Base-by-base conservation (phyloP, 2,888 invertebrate genomes). In the Nebria brevicollis region DNA sequence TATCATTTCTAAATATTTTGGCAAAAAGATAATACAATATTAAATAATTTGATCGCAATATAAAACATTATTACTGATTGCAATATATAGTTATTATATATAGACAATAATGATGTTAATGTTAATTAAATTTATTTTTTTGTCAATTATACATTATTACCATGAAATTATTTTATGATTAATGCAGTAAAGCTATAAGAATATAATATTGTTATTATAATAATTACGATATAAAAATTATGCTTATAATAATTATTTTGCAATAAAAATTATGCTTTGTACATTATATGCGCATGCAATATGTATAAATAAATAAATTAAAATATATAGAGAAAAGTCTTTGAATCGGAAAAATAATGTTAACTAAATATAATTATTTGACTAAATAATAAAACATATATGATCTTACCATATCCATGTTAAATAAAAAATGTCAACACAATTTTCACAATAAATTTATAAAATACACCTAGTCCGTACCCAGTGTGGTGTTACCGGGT, bases 181-280 rank as follows among this genome's bases (percentile, higher is more conserved):
- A 68, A 20, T 42, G 54, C 68, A 70, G 25, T 34, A 34, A 4
- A 77, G 68, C 70, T 66, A 70, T 70, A 34, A 68, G 26, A 54
- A 54, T 26, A 68, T 77, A 77, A 77, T 77, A 77, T 66, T 54
- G 54, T 70, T 77, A 77, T 77, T 77, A 77, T 43, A 7, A 77
- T 77, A 77, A 77, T 77, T 77, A 77, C 70, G 34, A 20, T 66
- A 54, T 77, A 77, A 77, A 76, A 77, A 54, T 77, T 43, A 42
- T 70, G 26, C 54, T 70, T 65, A n/a, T 66, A 41, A 76, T 43
- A 77, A 77, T 70, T 68, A 77, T 54, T 54, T 70, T 54, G 75
- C 66, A 77, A 54, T 72, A 54, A 54, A 2, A 54, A 54, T 54
- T 54, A 54, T 8, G 54, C 13, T 54, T 54, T 34, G 4, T 4